A percentile compares a stretch with the other conserved stretches of the same genome.
Evolutionary conservation across 2,797 vertebrate species (phyloP).

Genomic region (Dendrocincla tyrannina): DNA sequence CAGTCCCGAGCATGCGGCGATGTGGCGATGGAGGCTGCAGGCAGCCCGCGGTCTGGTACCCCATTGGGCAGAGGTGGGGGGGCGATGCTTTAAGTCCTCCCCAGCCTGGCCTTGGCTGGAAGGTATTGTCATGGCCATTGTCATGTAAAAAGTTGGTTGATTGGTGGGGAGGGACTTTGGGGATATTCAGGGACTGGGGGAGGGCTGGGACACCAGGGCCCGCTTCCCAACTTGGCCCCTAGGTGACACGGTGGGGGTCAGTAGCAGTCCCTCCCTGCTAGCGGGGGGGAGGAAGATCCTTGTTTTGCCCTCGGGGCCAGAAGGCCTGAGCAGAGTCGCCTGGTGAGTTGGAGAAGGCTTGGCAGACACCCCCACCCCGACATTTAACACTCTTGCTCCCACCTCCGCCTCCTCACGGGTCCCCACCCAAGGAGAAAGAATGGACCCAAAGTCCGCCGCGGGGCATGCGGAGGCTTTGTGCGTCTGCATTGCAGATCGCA

Average conservation of each 20-base stretch:
- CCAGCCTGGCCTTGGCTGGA: neutral
- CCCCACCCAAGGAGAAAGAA: neutral
- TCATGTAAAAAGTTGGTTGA: constrained; percentile 67
- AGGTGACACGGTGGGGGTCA: neutral
- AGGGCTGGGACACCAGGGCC: neutral
- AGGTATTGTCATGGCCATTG: constrained; percentile 56
- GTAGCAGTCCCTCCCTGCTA: neutral
- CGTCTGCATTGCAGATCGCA: constrained; percentile 35
- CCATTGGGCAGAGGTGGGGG: neutral
- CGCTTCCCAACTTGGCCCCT: neutral
- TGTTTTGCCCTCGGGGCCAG: neutral
- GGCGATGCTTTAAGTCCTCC: constrained; percentile 35
- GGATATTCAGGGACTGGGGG: neutral
- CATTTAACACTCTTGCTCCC: neutral
- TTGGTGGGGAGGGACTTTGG: constrained; percentile 5
- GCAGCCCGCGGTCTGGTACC: neutral
- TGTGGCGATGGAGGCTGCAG: too few species aligned
- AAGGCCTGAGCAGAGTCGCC: neutral
- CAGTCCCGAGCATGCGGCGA: neutral
- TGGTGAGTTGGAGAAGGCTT: fast-evolving
- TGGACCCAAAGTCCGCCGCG: neutral
- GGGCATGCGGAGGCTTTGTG: neutral
- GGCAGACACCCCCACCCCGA: neutral
- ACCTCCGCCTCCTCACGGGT: neutral
- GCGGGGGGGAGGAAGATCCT: neutral